Base-by-base conservation (phyloP, 2,113 vertebrate species). In the Aspiorhynchus laticeps region DNA sequence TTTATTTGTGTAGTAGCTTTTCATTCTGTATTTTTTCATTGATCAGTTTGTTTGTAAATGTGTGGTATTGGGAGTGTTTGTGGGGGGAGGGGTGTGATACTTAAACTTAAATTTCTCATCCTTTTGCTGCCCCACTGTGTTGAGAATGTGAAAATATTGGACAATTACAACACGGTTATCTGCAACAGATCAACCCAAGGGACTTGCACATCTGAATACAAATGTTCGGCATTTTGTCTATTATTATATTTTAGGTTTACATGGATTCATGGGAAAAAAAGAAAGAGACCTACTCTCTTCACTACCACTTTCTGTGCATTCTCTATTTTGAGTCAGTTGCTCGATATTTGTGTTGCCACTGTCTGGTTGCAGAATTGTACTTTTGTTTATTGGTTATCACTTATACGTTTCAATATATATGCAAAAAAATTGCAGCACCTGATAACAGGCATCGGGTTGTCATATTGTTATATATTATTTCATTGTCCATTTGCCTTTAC, bases 91-190 rank as follows among this genome's bases (percentile, higher is more conserved):
- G 6, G 43, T 24, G 1, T 48, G 74, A 48, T 33, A 53, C 43
- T 24, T 76, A 46, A 46, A 76, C 41, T 78, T 53, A 7, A 15
- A 38, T 80, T 59, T 80, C 10, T 61, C 31, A 59, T 65, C 7
- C 38, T 46, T 43, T n/a, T 26, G 63, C 80, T 82, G 80, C 61
- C 59, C 80, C 80, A 19, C 80, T 82, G 79, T 65, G 63, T 67
- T 82, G 61, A 82, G 61, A 67, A 67, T 31, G 61, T 82, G 61
- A 82, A 82, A 43, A 48, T 46, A 67, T 65, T 67, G 38, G 8
- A 48, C 38, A 67, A 48, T 67, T 48, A 69, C 63, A 43, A 33
- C 48, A 48, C 24, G 43, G 14, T 41, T 28, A n/a, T 80, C 6
- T 63, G 14, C 56, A 41, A n/a, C 12, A 38, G 21, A 38, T 38